Conservation (phyloP, 2,113 vertebrate genomes). For the Pseudopodoces humilis region DNA sequence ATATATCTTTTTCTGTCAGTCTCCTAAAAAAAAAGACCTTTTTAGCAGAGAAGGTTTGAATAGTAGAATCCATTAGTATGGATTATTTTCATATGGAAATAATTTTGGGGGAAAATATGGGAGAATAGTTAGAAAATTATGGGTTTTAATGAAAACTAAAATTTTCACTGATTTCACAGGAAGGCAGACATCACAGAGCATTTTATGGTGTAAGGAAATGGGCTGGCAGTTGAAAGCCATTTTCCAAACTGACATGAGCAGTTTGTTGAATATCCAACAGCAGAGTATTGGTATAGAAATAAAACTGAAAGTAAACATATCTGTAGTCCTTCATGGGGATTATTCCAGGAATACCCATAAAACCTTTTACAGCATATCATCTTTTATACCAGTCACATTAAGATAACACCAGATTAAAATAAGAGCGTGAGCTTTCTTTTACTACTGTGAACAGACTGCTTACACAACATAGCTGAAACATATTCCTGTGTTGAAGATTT, state of each 20-base stretch:
- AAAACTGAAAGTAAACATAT: not conserved
- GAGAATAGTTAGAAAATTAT: not conserved
- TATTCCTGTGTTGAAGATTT: slow-evolving; percentile 81
- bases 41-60: not conserved
- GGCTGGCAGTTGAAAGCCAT: not conserved
- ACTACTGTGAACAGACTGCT: not conserved
- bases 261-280: not conserved
- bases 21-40: not conserved
- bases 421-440: not conserved
- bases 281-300: not conserved
- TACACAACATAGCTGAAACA: not conserved
- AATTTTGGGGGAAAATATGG: not conserved
- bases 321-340: not conserved
- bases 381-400: not conserved
- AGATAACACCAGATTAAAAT: not conserved
- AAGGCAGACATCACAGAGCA: not conserved
- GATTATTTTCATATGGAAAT: not conserved
- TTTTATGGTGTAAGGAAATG: not conserved
- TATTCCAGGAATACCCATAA: not conserved
- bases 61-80: not conserved
- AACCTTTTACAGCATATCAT: not conserved
- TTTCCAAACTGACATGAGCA: not conserved
- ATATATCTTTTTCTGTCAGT: not conserved
- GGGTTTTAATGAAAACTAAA: not conserved
- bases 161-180: not conserved